Percentiles rank a stretch among this genome's conserved stretches.
Evolutionary conservation across 2,888 invertebrate genomes (phyloP).

Genomic region (Sinhomidia bicolor): DNA sequence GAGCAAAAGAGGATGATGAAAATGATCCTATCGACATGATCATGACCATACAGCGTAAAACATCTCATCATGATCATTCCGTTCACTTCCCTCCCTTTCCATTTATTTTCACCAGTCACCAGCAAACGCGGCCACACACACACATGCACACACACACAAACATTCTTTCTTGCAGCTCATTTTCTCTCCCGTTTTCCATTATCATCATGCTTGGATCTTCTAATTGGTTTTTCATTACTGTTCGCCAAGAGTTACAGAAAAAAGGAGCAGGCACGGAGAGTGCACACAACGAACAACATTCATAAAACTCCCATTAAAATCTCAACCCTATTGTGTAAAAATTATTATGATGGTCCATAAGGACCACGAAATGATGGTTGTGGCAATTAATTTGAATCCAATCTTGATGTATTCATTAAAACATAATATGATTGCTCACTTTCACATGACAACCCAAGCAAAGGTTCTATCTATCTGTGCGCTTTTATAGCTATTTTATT

Average conservation of each 20-base stretch:
- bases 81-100: constrained; percentile 15
- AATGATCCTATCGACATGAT: constrained; percentile 49
- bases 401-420: constrained; percentile 20
- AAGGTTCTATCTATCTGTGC: not conserved
- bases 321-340: constrained; percentile 26
- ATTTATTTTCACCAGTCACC: not conserved
- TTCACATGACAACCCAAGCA: not conserved
- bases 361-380: not conserved
- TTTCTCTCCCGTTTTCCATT: not conserved
- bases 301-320: constrained; percentile 37
- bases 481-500: not conserved
- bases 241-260: not conserved
- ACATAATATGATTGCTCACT: constrained; percentile 28
- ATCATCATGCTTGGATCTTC: constrained; percentile 46
- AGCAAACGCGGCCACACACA: not conserved
- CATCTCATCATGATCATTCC: constrained; percentile 36
- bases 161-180: not conserved
- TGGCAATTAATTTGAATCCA: constrained; percentile 23
- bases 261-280: not conserved
- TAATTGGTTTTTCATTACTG: constrained; percentile 62
- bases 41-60: constrained; percentile 28
- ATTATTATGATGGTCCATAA: not conserved
- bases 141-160: not conserved
- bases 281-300: constrained; percentile 18
- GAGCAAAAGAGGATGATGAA: constrained; percentile 17